Conservation (phyloP, 2,113 vertebrate genomes). For the Hydropotes inermis region DNA sequence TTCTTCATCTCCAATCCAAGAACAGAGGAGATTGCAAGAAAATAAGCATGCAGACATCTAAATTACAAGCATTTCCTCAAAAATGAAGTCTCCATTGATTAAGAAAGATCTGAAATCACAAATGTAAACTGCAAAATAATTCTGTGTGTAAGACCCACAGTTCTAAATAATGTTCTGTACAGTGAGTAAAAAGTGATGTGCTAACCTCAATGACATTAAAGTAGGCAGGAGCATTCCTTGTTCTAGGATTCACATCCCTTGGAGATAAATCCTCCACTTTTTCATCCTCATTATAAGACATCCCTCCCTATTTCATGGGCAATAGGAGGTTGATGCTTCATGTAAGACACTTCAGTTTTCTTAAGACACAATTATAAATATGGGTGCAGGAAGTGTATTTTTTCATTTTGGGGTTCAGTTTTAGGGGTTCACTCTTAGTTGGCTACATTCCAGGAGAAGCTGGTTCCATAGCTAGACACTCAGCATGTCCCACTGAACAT, state of each 20-base stretch:
- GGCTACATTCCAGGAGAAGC: neutral
- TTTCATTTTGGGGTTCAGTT: neutral
- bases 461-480: neutral
- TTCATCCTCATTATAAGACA: neutral
- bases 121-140: neutral
- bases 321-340: neutral
- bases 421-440: neutral
- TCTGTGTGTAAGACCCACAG: neutral
- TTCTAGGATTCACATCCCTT: neutral
- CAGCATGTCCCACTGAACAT: neutral
- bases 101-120: neutral
- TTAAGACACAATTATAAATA: neutral
- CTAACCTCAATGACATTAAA: neutral
- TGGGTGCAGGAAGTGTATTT: neutral
- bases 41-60: neutral
- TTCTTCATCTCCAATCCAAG: neutral
- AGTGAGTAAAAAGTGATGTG: neutral
- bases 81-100: neutral
- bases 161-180: neutral
- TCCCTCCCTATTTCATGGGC: neutral
- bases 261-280: neutral
- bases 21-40: neutral
- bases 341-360: neutral
- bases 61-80: neutral
- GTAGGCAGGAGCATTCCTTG: neutral